Evolutionary conservation across 2,888 invertebrate species (phyloP).

Genomic region (Horisme vitalbata): DNA sequence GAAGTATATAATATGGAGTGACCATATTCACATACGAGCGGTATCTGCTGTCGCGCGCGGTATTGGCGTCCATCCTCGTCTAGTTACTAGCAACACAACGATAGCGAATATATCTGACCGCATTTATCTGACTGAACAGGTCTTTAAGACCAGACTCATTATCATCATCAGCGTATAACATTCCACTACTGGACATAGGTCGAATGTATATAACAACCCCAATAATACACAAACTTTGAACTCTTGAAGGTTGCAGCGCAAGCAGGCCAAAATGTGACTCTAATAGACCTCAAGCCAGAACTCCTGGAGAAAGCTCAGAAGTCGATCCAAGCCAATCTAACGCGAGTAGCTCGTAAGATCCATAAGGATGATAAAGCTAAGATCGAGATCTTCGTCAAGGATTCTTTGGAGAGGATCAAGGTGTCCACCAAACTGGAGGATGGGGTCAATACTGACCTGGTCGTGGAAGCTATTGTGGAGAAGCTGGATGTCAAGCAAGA

Average conservation of each 20-base stretch:
- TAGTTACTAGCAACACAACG: too few species aligned
- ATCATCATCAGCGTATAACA: too few species aligned
- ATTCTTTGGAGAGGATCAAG: constrained; percentile 77
- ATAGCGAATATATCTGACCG: too few species aligned
- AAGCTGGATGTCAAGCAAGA: constrained; percentile 90
- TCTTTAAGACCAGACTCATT: too few species aligned
- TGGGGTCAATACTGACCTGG: constrained; percentile 86
- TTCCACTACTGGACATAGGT: too few species aligned
- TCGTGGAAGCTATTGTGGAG: constrained; percentile 95
- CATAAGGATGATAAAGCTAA: constrained; percentile 86
- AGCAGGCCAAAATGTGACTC: constrained; percentile 90
- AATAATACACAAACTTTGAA: too few species aligned
- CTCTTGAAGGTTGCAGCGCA: constrained; percentile 90
- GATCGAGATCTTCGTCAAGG: constrained; percentile 86
- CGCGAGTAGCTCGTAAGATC: constrained; percentile 90
- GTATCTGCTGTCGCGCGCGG: too few species aligned
- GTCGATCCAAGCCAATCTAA: constrained; percentile 87
- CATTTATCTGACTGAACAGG: too few species aligned
- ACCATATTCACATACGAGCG: too few species aligned
- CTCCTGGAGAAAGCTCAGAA: constrained; percentile 88
- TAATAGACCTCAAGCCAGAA: constrained; percentile 90
- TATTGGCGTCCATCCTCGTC: too few species aligned
- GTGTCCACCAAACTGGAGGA: constrained; percentile 83
- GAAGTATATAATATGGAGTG: too few species aligned
- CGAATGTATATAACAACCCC: too few species aligned